Percentiles rank a stretch among this genome's conserved stretches.
These are phyloP conservation scores for Morinoia aosen DNA, from an alignment of 2,888 invertebrate genomes.

Conservation along the genomic window DNA sequence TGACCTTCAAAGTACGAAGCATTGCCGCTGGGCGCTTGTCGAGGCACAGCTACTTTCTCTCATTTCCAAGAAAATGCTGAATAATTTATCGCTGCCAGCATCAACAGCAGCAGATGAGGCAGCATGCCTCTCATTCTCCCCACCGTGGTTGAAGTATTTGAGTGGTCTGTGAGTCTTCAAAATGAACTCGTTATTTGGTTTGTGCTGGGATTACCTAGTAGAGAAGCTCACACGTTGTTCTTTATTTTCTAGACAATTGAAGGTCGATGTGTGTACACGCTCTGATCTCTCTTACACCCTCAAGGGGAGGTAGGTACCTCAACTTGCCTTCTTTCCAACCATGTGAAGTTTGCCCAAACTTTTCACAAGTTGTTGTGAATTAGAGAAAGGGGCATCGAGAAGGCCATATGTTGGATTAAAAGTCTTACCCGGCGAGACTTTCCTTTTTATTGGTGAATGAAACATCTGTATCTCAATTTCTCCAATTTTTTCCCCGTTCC, in stretches of 20 bases:
- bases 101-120: not conserved
- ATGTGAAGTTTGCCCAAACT: not conserved
- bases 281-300: not conserved
- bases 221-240: not conserved
- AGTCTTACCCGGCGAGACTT: not conserved
- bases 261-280: not conserved
- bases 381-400: not conserved
- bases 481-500: not conserved
- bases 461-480: not conserved
- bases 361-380: not conserved
- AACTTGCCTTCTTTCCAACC: not conserved
- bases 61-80: not conserved
- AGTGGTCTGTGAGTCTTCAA: not conserved
- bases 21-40: not conserved
- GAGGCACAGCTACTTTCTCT: not conserved
- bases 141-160: not conserved
- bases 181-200: not conserved
- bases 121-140: not conserved
- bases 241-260: not conserved
- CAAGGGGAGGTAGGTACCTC: not conserved
- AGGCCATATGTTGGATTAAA: not conserved
- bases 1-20: constrained; percentile 12
- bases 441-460: not conserved
- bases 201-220: not conserved
- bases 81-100: not conserved